Conservation (phyloP, 2,888 invertebrate species). For the Sipunculus nudus region DNA sequence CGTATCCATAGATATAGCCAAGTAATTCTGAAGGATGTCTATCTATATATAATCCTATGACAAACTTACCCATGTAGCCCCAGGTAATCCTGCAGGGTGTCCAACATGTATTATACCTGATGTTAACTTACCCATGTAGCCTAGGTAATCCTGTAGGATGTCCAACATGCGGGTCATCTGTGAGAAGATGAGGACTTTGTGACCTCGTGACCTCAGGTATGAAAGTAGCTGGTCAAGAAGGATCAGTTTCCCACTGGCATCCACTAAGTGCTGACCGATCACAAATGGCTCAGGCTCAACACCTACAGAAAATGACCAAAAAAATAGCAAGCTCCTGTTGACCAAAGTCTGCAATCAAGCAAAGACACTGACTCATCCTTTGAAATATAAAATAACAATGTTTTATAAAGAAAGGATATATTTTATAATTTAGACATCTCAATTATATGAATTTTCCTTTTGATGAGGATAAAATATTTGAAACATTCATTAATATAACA, state of each 20-base stretch:
- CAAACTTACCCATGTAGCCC: no score
- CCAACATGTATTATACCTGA: no score
- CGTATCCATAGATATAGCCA: no score
- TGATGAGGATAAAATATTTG: no score
- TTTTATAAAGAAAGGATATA: no score
- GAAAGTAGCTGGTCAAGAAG: slow-evolving; percentile 63
- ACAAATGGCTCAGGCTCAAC: slow-evolving; percentile 68
- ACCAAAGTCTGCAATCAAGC: slow-evolving; percentile 2
- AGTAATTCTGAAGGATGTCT: no score
- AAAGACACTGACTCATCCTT: not conserved
- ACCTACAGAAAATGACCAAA: slow-evolving; percentile 49
- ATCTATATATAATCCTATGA: no score
- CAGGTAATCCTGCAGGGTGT: no score
- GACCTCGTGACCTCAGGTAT: slow-evolving; percentile 56
- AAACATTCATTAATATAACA: no score
- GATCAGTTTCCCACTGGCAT: slow-evolving; percentile 65
- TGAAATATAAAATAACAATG: not conserved
- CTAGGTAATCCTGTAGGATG: slow-evolving; percentile 67
- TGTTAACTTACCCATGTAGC: slow-evolving; percentile 54
- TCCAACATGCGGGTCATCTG: slow-evolving; percentile 68
- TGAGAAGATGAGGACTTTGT: slow-evolving; percentile 67
- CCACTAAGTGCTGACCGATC: slow-evolving; percentile 67
- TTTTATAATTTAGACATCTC: no score
- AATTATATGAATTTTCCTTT: no score
- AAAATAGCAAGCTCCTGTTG: slow-evolving; percentile 1